Evolutionary conservation across 2,797 vertebrate species (phyloP).

Genomic region (Prunella strophiata): DNA sequence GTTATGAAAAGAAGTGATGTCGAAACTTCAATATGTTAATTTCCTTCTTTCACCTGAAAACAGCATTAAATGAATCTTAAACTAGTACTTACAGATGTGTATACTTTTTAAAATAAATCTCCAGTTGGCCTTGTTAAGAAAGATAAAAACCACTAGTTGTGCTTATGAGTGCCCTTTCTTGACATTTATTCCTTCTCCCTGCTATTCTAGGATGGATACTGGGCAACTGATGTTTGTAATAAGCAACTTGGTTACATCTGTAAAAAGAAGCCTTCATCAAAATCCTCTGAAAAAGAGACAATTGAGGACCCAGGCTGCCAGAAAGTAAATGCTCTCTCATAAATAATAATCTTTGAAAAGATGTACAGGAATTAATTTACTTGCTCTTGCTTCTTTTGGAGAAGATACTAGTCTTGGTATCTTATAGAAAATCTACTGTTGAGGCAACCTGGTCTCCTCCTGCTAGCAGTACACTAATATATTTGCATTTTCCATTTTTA

Average conservation of each 20-base stretch:
- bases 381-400: not conserved
- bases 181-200: not conserved
- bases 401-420: not conserved
- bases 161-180: not conserved
- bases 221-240: constrained; percentile 86
- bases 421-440: not conserved
- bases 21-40: not conserved
- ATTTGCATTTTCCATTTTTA: not conserved
- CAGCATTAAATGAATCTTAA: not conserved
- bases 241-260: constrained; percentile 85
- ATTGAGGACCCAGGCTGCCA: constrained; percentile 78
- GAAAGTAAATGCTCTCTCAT: constrained; percentile 75
- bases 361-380: not conserved
- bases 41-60: not conserved
- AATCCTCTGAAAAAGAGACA: constrained; percentile 53
- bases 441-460: not conserved
- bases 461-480: not conserved
- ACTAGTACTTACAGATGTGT: not conserved
- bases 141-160: not conserved
- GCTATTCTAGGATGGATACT: constrained; percentile 83
- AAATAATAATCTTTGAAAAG: not conserved
- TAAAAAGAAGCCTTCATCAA: constrained; percentile 83
- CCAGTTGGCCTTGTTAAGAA: not conserved
- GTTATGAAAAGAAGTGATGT: not conserved
- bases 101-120: not conserved